Conservation (phyloP, 2,113 vertebrate species). For the Nanorana parkeri region DNA sequence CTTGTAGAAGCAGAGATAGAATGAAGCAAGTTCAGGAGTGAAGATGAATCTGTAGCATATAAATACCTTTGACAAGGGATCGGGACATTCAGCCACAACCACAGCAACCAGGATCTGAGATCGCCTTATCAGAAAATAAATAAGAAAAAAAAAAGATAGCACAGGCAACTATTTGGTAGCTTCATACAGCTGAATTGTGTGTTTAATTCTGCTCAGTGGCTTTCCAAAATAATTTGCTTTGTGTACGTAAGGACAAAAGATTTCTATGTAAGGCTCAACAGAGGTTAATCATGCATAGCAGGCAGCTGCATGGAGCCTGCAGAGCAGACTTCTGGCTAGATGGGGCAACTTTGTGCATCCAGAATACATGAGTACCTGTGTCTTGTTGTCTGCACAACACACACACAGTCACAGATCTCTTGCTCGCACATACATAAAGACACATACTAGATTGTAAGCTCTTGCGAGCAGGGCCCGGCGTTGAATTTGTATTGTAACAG, state of each 20-base stretch:
- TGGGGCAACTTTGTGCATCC: conserved; percentile 64
- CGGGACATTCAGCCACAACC: too few species aligned
- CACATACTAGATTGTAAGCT: too few species aligned
- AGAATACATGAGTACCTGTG: conserved; percentile 77
- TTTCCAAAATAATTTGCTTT: conserved; percentile 99
- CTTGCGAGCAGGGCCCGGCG: too few species aligned
- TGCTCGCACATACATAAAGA: too few species aligned
- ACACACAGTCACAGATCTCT: conserved; percentile 1
- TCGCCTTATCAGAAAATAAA: background rate
- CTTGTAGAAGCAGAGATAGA: too few species aligned
- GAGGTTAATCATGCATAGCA: conserved; percentile 89
- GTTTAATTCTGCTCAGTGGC: conserved; percentile 80
- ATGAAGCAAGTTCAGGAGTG: too few species aligned
- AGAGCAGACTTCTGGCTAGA: conserved; percentile 74
- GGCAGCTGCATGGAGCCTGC: conserved; percentile 78
- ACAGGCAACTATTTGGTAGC: conserved; percentile 64
- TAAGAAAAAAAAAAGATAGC: background rate
- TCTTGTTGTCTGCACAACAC: conserved; percentile 53
- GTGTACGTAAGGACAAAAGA: conserved; percentile 93
- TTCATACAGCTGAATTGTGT: conserved; percentile 77
- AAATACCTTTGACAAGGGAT: too few species aligned
- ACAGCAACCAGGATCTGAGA: too few species aligned
- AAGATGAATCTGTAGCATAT: too few species aligned
- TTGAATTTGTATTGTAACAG: too few species aligned
- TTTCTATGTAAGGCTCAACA: conserved; percentile 90